Percentiles rank a stretch among this genome's conserved stretches.
Evolutionary conservation across 2,113 vertebrate genomes (phyloP).

Genomic region (Ochotona princeps): DNA sequence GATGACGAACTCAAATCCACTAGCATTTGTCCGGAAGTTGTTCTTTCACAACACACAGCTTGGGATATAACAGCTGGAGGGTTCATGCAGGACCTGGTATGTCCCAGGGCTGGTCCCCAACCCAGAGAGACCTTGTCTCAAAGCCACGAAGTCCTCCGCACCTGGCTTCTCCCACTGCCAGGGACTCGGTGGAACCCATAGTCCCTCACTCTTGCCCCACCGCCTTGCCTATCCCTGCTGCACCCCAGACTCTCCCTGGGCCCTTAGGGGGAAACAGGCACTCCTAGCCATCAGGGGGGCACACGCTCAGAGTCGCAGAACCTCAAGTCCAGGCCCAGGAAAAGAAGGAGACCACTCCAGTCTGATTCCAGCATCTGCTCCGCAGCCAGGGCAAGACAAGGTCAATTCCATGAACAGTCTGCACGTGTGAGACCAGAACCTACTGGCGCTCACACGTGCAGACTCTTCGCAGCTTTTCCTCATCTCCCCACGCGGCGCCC

Average conservation of each 20-base stretch:
- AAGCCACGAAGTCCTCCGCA: not conserved
- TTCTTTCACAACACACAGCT: not conserved
- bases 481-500: not conserved
- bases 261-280: not conserved
- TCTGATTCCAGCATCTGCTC: not conserved
- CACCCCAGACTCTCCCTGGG: not conserved
- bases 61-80: not conserved
- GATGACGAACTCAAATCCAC: not conserved
- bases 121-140: not conserved
- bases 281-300: not conserved
- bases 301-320: not conserved
- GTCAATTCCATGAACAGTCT: not conserved
- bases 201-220: too few species aligned
- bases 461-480: not conserved
- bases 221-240: too few species aligned
- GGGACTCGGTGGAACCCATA: too few species aligned
- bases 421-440: not conserved
- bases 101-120: not conserved
- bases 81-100: rapidly evolving
- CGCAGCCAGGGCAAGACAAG: not conserved
- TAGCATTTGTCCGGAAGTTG: not conserved
- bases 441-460: too few species aligned
- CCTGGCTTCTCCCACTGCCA: not conserved
- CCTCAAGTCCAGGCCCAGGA: not conserved
- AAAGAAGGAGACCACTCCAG: too few species aligned